Evolutionary conservation across 2,888 invertebrate genomes (phyloP).

Genomic region (Tholera decimalis): DNA sequence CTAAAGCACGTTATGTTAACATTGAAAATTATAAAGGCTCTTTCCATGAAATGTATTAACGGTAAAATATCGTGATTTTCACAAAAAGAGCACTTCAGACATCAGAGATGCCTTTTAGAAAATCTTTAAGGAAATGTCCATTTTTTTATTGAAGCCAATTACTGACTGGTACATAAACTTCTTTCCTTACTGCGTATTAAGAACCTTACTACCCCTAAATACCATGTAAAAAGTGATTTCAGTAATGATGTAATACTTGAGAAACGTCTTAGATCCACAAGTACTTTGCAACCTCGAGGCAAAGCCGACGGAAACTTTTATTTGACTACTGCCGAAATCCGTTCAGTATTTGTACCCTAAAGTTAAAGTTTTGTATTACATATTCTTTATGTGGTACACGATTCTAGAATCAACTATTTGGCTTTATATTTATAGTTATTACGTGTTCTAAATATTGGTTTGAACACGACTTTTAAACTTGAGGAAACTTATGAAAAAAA

Average conservation of each 20-base stretch:
- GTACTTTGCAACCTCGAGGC: slow-evolving; percentile 38
- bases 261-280: slow-evolving; percentile 32
- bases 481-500: slow-evolving; percentile 8
- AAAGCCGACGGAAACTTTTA: slow-evolving; percentile 42
- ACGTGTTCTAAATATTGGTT: slow-evolving; percentile 3
- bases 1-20: too few species aligned
- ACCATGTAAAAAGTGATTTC: slow-evolving; percentile 31
- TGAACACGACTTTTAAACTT: slow-evolving; percentile 17
- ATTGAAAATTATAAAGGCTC: too few species aligned
- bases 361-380: slow-evolving; percentile 19
- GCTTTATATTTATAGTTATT: slow-evolving; percentile 23
- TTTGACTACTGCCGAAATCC: slow-evolving; percentile 47
- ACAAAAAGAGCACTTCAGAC: neutral
- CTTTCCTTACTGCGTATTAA: slow-evolving; percentile 26
- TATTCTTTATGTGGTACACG: slow-evolving; percentile 34
- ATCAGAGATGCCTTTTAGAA: too few species aligned
- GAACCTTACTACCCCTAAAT: slow-evolving; percentile 18
- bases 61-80: neutral
- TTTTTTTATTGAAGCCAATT: slow-evolving; percentile 21
- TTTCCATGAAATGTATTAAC: too few species aligned
- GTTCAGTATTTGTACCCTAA: slow-evolving; percentile 36
- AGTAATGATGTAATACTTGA: slow-evolving; percentile 49
- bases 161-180: slow-evolving; percentile 23
- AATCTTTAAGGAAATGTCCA: neutral
- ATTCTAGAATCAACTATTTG: slow-evolving; percentile 23